A percentile compares a stretch with the other conserved stretches of the same genome.
These are phyloP conservation scores for Callitettix versicolor DNA, from an alignment of 1,140 invertebrate genomes.

Conservation along the genomic window DNA sequence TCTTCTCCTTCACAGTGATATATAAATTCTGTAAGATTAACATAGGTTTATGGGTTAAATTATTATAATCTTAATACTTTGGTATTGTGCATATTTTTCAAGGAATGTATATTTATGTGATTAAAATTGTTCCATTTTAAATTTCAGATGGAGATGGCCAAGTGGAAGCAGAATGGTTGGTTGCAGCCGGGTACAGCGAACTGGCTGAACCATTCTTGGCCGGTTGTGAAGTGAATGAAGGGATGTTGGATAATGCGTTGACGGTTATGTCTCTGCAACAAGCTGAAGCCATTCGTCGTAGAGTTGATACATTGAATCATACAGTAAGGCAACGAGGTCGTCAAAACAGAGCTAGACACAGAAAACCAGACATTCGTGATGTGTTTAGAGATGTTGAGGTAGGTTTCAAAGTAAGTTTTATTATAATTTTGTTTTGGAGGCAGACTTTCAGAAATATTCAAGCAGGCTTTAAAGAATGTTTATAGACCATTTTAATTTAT, in stretches of 20 bases:
- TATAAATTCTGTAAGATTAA: background rate
- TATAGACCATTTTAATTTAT: no score
- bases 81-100: background rate
- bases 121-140: background rate
- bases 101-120: background rate
- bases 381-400: slow-evolving; percentile 69
- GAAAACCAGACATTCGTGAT: slow-evolving; percentile 63
- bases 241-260: slow-evolving; percentile 43
- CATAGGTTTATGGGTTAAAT: background rate
- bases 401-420: slow-evolving; percentile 36
- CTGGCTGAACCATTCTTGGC: slow-evolving; percentile 46
- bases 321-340: slow-evolving; percentile 58
- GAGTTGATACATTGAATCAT: slow-evolving; percentile 66
- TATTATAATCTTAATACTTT: background rate
- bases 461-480: no score
- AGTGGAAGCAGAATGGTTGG: slow-evolving; percentile 46
- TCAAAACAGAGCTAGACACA: slow-evolving; percentile 45
- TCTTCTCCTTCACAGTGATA: no score
- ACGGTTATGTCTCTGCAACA: slow-evolving; percentile 47
- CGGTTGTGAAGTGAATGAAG: slow-evolving; percentile 45
- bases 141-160: slow-evolving; percentile 36
- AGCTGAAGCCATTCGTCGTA: slow-evolving; percentile 61
- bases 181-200: slow-evolving; percentile 44
- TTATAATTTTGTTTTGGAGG: no score
- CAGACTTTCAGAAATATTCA: no score